phyloP scores from a whole-genome alignment of 2,797 vertebrate genomes.

The Phaenicophaeus curvirostris region DNA sequence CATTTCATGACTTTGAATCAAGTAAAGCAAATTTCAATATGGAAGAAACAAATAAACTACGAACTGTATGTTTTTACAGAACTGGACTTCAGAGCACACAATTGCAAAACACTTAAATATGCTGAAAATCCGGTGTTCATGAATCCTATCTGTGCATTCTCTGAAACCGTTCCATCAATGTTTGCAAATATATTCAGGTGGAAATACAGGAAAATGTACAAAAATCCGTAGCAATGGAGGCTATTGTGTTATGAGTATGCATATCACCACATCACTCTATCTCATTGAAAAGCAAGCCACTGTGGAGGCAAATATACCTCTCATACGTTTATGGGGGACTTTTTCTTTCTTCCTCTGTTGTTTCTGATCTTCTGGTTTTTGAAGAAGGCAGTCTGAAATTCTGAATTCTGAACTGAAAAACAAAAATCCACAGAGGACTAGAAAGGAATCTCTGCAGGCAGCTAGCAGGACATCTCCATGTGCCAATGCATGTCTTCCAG shows the following conservation, averaged over 20 bases:
- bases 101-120: background rate
- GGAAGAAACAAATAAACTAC: background rate
- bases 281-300: background rate
- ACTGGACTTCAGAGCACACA: background rate
- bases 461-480: background rate
- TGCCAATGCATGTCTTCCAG: background rate
- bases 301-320: background rate
- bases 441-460: background rate
- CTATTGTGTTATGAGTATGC: background rate
- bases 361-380: background rate
- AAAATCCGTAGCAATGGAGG: background rate
- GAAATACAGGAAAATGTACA: background rate
- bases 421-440: background rate
- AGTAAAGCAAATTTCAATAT: background rate
- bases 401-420: background rate
- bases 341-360: background rate
- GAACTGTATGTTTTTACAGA: background rate
- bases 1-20: background rate
- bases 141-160: background rate
- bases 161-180: background rate
- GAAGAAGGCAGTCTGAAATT: background rate
- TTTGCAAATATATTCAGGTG: background rate
- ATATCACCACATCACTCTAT: background rate
- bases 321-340: rapidly evolving
- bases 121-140: background rate